phyloP scores from a whole-genome alignment of 2,888 invertebrate species.

The Omphaloscelis lunosa region DNA sequence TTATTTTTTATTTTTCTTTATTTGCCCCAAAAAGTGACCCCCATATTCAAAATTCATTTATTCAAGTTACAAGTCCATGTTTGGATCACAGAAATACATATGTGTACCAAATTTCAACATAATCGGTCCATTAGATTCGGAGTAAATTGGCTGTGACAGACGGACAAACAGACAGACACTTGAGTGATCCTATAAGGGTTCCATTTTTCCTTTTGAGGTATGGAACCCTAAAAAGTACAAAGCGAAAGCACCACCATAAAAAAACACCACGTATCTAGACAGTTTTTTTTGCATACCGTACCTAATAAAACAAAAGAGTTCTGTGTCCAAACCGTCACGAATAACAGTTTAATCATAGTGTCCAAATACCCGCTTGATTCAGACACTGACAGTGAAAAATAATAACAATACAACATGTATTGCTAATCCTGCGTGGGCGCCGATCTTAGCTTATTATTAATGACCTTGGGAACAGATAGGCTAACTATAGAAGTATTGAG shows the following conservation, averaged over 20 bases:
- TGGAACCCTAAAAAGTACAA: background rate
- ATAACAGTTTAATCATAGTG: conserved; percentile 18
- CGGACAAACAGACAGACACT: no score
- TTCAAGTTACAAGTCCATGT: no score
- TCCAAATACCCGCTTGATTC: conserved; percentile 23
- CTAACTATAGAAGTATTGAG: conserved; percentile 27
- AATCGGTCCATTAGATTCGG: no score
- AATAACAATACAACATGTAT: conserved; percentile 53
- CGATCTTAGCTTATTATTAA: conserved; percentile 32
- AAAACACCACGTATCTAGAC: background rate
- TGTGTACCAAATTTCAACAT: no score
- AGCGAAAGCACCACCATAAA: background rate
- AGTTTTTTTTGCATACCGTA: background rate
- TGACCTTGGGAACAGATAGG: conserved; percentile 27
- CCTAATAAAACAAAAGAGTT: background rate
- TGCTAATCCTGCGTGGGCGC: conserved; percentile 26
- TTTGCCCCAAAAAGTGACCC: no score
- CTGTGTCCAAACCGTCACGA: background rate
- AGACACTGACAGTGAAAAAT: conserved; percentile 42
- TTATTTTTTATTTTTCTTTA: no score
- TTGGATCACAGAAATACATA: no score
- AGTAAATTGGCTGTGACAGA: no score
- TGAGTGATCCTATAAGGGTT: no score
- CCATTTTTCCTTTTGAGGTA: no score
- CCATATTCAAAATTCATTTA: no score